Evolutionary conservation across 1,140 invertebrate genomes (phyloP), one percentile per base, ranked within the genome.

Genomic region (Drosophila grimshawi): DNA sequence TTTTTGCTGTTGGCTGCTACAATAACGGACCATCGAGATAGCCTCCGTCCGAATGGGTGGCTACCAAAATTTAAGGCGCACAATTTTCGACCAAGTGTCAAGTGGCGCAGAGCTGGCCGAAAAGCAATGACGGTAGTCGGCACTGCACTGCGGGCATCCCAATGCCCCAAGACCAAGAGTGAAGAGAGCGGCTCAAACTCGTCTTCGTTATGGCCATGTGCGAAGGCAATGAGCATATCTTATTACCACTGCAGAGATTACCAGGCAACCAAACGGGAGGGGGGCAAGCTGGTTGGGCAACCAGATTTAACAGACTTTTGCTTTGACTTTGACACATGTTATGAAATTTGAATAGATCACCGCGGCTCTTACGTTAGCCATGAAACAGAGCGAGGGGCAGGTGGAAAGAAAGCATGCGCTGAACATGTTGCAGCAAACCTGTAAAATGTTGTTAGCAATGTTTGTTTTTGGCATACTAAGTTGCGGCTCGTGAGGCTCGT

Each of bases 301-400:
- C 45, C 68, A 72, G 74, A 76, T 77, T 88, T 83, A 88, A 88
- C 82, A 63, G 82, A 76, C 82, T 79, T 72, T 76, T 81, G 82
- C 83, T 86, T 86, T 88, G 83, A 80, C 80, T 88, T 83, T 86
- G 83, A 86, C 83, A 86, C 77, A 86, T 86, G 83, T 86, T 86
- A 88, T 86, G 77, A 83, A 86, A 86, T 83, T 86, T 86, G 83
- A 86, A 86, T 86, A 86, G 83, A 86, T 86, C 83, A 88, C 81
- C 66, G 70, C 41, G 61, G 49, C 53, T 64, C 62, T 69, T 61
- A 62, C 73, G 64, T 49, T 43, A 39, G 11, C n/a, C 37, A 35
- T 45, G 43, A 56, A 41, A 55, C 30, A 35, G 29, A n/a, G 33
- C 2, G 43, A 49, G 65, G 2, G 6, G 29, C 4, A 30, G 1